These are phyloP conservation scores for Esperia sulphurella DNA, from an alignment of 2,888 invertebrate species.

Conservation along the genomic window DNA sequence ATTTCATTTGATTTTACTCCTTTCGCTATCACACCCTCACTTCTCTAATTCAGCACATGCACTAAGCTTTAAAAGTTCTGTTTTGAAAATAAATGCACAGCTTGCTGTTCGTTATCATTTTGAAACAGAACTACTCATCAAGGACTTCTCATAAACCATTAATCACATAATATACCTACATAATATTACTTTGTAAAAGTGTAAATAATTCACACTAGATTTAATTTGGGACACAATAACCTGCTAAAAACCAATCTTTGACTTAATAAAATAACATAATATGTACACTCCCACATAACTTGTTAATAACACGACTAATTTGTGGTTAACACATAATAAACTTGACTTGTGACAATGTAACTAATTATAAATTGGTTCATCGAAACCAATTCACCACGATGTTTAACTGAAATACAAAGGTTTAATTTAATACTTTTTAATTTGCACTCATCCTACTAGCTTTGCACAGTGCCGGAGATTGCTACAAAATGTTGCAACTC, in stretches of 20 bases:
- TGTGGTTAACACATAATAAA: slow-evolving; percentile 27
- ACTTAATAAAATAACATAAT: slow-evolving; percentile 1
- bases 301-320: slow-evolving; percentile 51
- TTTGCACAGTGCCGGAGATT: slow-evolving; percentile 71
- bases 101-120: not conserved
- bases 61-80: slow-evolving; percentile 5
- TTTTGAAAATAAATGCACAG: not conserved
- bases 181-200: not conserved
- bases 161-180: slow-evolving; percentile 5
- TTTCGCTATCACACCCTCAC: slow-evolving; percentile 57
- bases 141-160: too few species aligned
- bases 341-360: slow-evolving; percentile 13
- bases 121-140: slow-evolving; percentile 11
- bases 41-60: slow-evolving; percentile 40
- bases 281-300: slow-evolving; percentile 10
- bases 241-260: not conserved
- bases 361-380: slow-evolving; percentile 11
- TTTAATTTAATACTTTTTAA: slow-evolving; percentile 10
- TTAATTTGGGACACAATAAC: not conserved
- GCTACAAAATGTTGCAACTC: slow-evolving; percentile 56
- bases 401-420: not conserved
- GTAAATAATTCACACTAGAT: not conserved
- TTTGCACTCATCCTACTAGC: slow-evolving; percentile 63
- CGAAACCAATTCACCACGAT: not conserved
- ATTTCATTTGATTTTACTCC: slow-evolving; percentile 70